Base-by-base conservation (phyloP, 2,113 vertebrate genomes). In the zebrafish (Danio rerio) region DNA sequence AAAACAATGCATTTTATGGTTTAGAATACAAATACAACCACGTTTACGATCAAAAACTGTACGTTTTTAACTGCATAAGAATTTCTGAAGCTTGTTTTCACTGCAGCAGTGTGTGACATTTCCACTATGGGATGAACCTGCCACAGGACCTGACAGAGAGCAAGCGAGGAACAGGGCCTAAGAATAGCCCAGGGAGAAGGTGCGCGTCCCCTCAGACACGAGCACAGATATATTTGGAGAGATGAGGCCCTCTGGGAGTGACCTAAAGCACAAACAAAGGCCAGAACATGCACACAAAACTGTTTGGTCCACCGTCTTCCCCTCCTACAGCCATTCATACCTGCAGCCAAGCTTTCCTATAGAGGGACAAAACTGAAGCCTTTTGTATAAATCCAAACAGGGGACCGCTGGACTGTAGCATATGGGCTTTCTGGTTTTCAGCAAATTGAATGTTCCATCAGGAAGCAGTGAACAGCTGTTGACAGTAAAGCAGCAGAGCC, bases 191-290 rank as follows among this genome's bases (percentile, higher is more conserved):
- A 47, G 45, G 73, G 77, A 77, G 50, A 73, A 59, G 59, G 62
- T 83, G 78, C 66, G 78, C 1, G 21, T 80, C 65, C 56, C 56
- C 50, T 58, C 20, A 78, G 85, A 81, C 52, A 61, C 56, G 59
- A 62, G 59, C 47, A 58, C 4, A 21, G 78, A 81, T 78, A 81
- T 81, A 81, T 86, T 83, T 81, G 78, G 59, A 81, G 84, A 78
- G 55, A 70, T 49, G 42, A 69, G 65, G 77, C 81, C 56, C 62
- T 70, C 20, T 80, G 81, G 55, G 71, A 81, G 70, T 71, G 77
- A 58, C 21, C 65, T n/a, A 42, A 18, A 59, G 43, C 45, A n/a
- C 21, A 61, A 65, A 11, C 52, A 45, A 15, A 18, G 16, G 12
- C 55, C 49, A 40, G 5, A 16, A 47, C 43, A 47, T 31, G n/a